Conservation (phyloP, 1,140 invertebrate genomes). For the Kradibia gibbosae region DNA sequence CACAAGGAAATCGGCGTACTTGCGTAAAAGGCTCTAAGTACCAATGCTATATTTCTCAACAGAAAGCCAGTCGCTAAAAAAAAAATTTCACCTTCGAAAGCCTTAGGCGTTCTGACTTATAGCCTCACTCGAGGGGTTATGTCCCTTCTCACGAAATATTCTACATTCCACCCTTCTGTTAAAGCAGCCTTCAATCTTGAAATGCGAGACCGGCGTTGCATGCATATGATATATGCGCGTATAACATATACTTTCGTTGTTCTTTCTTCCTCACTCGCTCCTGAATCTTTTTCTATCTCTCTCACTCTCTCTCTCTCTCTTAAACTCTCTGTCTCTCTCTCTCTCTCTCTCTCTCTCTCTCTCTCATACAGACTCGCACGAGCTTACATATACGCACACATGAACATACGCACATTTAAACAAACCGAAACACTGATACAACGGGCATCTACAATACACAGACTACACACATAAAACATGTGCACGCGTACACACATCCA, state of each 20-base stretch:
- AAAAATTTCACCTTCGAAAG: background rate
- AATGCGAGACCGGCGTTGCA: constrained; percentile 23
- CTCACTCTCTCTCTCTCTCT: background rate
- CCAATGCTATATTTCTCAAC: background rate
- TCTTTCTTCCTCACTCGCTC: background rate
- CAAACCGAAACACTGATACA: too few relatives aligned
- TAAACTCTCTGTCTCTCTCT: background rate
- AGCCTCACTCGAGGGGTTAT: background rate
- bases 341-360: background rate
- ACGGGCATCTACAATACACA: too few relatives aligned
- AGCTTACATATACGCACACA: too few relatives aligned
- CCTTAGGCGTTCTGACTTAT: background rate
- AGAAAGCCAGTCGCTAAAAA: background rate
- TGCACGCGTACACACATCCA: too few relatives aligned
- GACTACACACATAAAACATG: too few relatives aligned
- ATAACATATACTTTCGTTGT: constrained; percentile 9
- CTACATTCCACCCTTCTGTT: constrained; percentile 14
- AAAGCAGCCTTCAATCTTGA: constrained; percentile 25
- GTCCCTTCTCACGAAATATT: constrained; percentile 10
- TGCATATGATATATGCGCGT: constrained; percentile 11
- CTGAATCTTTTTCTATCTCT: background rate
- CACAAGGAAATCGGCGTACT: background rate
- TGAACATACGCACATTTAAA: too few relatives aligned
- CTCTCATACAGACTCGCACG: too few relatives aligned
- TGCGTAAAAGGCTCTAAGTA: background rate